Percentiles rank a stretch among this genome's conserved stretches.
Conservation (phyloP, 2,113 vertebrate genomes). For the Hemichromis elongatus region DNA sequence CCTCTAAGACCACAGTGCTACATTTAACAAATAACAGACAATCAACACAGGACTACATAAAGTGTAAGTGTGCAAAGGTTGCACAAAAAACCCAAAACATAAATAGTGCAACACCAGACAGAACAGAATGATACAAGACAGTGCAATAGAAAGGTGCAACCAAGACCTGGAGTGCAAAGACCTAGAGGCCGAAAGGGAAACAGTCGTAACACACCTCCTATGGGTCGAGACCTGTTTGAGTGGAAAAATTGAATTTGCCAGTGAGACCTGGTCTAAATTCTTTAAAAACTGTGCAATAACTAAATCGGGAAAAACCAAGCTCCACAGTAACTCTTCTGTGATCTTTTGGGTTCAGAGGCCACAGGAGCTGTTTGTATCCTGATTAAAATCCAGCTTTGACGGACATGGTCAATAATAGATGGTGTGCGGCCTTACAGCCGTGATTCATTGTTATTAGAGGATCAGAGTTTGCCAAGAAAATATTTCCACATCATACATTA, state of each 20-base stretch:
- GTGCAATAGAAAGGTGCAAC: background rate
- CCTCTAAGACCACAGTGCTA: background rate
- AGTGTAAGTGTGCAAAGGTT: background rate
- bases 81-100: background rate
- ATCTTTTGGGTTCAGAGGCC: background rate
- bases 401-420: background rate
- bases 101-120: background rate
- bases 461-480: background rate
- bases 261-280: background rate
- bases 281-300: background rate
- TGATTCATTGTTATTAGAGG: background rate
- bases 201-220: background rate
- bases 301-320: background rate
- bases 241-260: rapidly evolving
- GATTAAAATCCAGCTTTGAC: background rate
- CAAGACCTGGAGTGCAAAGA: background rate
- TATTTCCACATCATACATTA: background rate
- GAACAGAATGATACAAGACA: rapidly evolving
- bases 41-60: background rate
- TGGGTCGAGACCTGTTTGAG: rapidly evolving
- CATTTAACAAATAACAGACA: background rate
- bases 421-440: background rate
- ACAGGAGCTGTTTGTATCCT: background rate
- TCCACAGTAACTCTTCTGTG: background rate
- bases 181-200: background rate